Conservation (phyloP, 2,113 vertebrate species). For the Condylura cristata region DNA sequence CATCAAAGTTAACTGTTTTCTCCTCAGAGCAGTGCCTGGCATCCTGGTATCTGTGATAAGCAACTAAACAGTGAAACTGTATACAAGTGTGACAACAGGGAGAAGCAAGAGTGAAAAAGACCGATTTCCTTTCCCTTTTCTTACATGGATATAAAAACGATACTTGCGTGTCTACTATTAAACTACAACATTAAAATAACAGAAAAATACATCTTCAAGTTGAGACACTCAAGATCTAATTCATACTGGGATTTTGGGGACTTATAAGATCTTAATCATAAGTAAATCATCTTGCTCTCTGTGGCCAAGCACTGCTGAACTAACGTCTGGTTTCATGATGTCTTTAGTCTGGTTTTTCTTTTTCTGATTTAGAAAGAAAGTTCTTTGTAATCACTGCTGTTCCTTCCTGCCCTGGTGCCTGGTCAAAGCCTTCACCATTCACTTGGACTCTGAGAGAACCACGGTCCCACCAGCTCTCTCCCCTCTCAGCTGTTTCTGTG, state of each 20-base stretch:
- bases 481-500: not conserved
- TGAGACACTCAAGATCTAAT: not conserved
- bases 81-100: not conserved
- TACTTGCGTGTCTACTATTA: not conserved
- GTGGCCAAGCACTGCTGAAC: not conserved
- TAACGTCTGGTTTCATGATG: not conserved
- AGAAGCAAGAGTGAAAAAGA: not conserved
- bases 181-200: not conserved
- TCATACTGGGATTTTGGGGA: not conserved
- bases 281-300: not conserved
- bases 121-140: not conserved
- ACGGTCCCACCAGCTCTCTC: not conserved
- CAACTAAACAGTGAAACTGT: not conserved
- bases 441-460: not conserved
- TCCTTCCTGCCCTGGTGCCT: not conserved
- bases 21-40: not conserved
- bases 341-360: not conserved
- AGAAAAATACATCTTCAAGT: not conserved
- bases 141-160: not conserved
- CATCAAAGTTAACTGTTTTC: not conserved
- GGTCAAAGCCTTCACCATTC: not conserved
- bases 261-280: not conserved
- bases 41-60: not conserved
- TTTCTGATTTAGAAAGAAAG: constrained; percentile 3
- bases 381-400: not conserved